Evolutionary conservation across 2,113 vertebrate genomes (phyloP), one percentile per base, ranked within the genome.

Genomic region (Lota lota): DNA sequence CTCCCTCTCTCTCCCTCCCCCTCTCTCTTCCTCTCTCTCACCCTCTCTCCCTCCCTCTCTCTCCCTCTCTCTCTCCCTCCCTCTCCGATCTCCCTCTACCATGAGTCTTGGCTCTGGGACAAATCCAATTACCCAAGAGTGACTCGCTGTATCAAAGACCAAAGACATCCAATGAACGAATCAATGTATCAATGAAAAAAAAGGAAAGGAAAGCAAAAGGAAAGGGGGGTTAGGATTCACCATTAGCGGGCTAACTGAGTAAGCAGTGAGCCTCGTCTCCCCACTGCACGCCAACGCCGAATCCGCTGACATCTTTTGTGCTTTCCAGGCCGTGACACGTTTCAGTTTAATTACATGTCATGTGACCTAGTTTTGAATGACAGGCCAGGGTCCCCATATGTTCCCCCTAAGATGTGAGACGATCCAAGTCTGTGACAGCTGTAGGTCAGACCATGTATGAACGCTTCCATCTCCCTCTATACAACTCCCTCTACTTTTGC

Each of bases 331-430:
- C 57, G 65, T 28, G 12, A 56, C 59, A 81, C 71, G 47, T 73
- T 74, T 67, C 7, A 5, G 28, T 68, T 83, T 84, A 81, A 81
- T 74, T 79, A 79, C 79, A 61, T 72, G 79, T 89, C 83, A 87
- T 72, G 76, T 82, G 82, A 79, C 83, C 80, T 75, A 80, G 76
- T 88, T 88, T 87, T 83, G 74, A 78, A 79, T 79, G 75, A 75
- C 76, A 79, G 69, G 66, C 75, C 60, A 24, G 69, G 68, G 65
- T 77, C 76, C 66, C 83, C 88, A 87, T 88, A 87, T 90, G 90
- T 81, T 54, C 21, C 64, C 33, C 5, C 53, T 18, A 17, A 61
- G 10, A 70, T 51, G 63, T 77, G 76, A 77, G 57, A 22, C 63
- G 75, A 86, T 81, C 75, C 80, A 72, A n/a, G 80, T 40, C 58